A percentile compares a stretch with the other conserved stretches of the same genome.
Evolutionary conservation across 2,797 vertebrate genomes (phyloP).

Genomic region (Eptatretus atami): DNA sequence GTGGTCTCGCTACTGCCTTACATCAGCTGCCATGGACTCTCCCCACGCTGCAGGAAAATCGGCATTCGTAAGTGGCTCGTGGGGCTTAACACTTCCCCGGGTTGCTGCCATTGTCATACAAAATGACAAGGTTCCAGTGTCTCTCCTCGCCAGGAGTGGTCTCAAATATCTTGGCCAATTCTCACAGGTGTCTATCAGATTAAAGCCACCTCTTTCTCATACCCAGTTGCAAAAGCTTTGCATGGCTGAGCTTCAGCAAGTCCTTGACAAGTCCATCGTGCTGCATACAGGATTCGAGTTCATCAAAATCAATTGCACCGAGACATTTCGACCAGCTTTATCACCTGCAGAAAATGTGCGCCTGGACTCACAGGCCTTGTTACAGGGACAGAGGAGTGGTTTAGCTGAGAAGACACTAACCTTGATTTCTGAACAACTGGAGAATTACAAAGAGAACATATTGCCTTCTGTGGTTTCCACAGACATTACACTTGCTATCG

Average conservation of each 20-base stretch:
- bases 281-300: neutral
- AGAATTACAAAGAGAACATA: neutral
- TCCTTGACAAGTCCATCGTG: neutral
- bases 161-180: neutral
- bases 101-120: neutral
- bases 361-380: neutral
- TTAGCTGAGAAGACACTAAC: neutral
- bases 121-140: neutral
- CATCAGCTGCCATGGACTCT: slow-evolving; percentile 2
- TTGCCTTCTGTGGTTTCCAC: neutral
- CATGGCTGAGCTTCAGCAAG: neutral
- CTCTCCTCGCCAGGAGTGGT: neutral
- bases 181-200: neutral
- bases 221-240: slow-evolving; percentile 1
- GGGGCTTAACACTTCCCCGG: neutral
- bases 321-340: neutral
- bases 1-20: slow-evolving; percentile 2
- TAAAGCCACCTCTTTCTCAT: neutral
- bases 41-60: neutral
- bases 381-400: neutral
- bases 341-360: neutral
- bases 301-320: slow-evolving; percentile 3
- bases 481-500: neutral
- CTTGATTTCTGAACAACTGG: neutral
- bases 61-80: neutral